These are phyloP conservation scores for Hucho hucho DNA, from an alignment of 2,113 vertebrate genomes.

Conservation along the genomic window DNA sequence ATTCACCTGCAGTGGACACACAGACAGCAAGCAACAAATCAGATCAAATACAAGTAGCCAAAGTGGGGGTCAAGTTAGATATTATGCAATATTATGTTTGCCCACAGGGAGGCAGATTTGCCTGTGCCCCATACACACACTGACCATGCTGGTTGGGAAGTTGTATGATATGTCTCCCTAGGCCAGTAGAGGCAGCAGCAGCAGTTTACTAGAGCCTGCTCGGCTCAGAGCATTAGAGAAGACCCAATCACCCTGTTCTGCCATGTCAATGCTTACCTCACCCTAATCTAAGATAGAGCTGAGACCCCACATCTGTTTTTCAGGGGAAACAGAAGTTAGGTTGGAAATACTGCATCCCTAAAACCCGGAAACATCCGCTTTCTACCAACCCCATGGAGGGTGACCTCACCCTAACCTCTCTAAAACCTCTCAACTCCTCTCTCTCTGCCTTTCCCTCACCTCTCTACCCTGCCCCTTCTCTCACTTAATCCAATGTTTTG, in stretches of 20 bases:
- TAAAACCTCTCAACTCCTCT: neutral
- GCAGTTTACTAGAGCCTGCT: neutral
- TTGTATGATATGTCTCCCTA: neutral
- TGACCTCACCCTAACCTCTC: too few relatives aligned
- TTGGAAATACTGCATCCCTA: too few relatives aligned
- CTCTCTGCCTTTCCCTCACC: neutral
- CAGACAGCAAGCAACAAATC: neutral
- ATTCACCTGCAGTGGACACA: constrained; percentile 60
- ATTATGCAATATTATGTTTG: constrained; percentile 21
- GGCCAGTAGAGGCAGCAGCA: neutral
- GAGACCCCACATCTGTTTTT: too few relatives aligned
- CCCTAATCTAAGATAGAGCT: neutral
- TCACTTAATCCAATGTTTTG: neutral
- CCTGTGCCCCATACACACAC: neutral
- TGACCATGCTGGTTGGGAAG: neutral
- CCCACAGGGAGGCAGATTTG: constrained; percentile 46
- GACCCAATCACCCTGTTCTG: constrained; percentile 1
- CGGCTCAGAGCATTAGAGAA: neutral
- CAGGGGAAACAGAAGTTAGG: too few relatives aligned
- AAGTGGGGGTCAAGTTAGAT: neutral
- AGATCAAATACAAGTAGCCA: neutral
- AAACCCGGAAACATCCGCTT: too few relatives aligned
- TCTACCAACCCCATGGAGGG: too few relatives aligned
- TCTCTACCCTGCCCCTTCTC: neutral
- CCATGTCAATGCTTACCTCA: neutral